Evolutionary conservation across 2,797 vertebrate species (phyloP).

Genomic region (Pantherophis vulpinus): DNA sequence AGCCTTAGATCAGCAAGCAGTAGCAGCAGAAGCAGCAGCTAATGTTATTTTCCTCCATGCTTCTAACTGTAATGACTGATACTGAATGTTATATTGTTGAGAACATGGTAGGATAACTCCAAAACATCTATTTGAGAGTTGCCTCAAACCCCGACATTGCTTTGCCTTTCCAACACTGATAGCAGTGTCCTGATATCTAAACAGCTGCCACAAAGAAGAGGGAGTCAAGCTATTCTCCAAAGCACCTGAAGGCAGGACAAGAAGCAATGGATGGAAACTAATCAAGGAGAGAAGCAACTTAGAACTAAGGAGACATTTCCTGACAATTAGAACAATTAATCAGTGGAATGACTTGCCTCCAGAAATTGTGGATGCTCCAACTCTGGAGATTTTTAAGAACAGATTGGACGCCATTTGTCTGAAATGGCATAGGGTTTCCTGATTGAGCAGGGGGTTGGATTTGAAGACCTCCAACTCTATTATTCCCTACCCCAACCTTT

Average conservation of each 20-base stretch:
- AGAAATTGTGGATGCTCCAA: neutral
- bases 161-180: neutral
- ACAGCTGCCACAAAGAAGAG: neutral
- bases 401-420: neutral
- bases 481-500: neutral
- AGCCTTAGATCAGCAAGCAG: conserved; percentile 8
- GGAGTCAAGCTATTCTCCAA: neutral
- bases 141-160: conserved; percentile 9
- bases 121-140: neutral
- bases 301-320: neutral
- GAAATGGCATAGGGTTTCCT: neutral
- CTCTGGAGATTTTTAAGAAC: neutral
- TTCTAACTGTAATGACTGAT: conserved; percentile 4
- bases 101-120: neutral
- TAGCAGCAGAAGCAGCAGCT: conserved; percentile 21
- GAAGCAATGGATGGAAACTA: neutral
- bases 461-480: neutral
- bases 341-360: neutral
- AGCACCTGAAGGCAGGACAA: neutral
- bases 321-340: neutral
- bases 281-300: neutral
- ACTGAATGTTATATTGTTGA: conserved; percentile 16
- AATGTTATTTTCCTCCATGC: conserved; percentile 5
- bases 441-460: neutral
- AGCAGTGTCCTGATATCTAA: neutral